Evolutionary conservation across 2,888 invertebrate genomes (phyloP).

Genomic region (Augochlorella aurata): DNA sequence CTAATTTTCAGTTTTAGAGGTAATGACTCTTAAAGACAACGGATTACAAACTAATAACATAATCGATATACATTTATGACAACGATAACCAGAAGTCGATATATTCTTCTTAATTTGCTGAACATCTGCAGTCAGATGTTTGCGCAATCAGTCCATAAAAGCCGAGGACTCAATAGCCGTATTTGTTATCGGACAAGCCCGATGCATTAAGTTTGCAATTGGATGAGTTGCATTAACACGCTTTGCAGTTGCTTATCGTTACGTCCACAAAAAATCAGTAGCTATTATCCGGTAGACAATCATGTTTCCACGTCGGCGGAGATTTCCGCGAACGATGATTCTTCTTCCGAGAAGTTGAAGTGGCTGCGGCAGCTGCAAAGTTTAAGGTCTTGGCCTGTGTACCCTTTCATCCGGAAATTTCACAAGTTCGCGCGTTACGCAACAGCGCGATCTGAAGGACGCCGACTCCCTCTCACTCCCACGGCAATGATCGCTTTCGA

Average conservation of each 20-base stretch:
- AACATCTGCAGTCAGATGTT: not conserved
- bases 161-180: not conserved
- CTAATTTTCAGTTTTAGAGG: no score
- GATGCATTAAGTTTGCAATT: not conserved
- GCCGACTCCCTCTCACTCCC: not conserved
- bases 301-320: not conserved
- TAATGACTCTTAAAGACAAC: no score
- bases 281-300: not conserved
- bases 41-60: no score
- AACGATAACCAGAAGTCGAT: no score
- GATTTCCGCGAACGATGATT: not conserved
- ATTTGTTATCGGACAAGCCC: not conserved
- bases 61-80: no score
- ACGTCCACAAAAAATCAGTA: not conserved
- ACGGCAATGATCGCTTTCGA: conserved; percentile 66
- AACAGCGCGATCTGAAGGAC: conserved; percentile 55
- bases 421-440: conserved; percentile 33
- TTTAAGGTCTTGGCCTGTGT: conserved; percentile 62
- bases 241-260: not conserved
- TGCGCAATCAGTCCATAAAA: not conserved
- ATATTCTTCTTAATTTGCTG: no score
- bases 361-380: conserved; percentile 54
- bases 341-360: not conserved
- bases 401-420: conserved; percentile 40
- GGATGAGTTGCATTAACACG: not conserved